Evolutionary conservation across 2,888 invertebrate genomes (phyloP).

Genomic region (Yponomeuta malinellus): DNA sequence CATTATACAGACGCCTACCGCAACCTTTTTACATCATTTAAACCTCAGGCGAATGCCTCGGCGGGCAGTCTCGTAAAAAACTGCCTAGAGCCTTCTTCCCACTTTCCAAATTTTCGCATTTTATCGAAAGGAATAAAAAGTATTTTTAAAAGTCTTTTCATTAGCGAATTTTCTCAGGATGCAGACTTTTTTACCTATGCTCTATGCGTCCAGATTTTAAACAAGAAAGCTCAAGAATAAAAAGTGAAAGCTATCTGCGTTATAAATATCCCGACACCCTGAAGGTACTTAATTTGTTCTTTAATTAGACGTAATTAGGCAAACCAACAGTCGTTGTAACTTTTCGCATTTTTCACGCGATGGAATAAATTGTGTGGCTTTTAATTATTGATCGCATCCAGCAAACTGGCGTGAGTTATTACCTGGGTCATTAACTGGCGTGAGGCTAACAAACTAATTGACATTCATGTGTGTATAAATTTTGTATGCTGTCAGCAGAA

Average conservation of each 20-base stretch:
- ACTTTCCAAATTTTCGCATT: background rate
- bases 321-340: too few species aligned
- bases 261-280: background rate
- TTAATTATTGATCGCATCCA: background rate
- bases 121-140: background rate
- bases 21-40: background rate
- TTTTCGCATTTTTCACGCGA: background rate
- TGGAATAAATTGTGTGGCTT: background rate
- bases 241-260: background rate
- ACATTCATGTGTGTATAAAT: background rate
- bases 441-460: background rate
- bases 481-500: background rate
- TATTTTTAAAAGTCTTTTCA: background rate
- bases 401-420: background rate
- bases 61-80: background rate
- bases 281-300: background rate
- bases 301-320: too few species aligned
- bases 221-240: background rate
- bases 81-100: background rate
- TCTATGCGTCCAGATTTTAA: background rate
- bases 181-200: background rate
- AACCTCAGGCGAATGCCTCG: background rate
- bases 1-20: background rate
- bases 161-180: background rate
- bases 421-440: background rate